Conservation (phyloP, 2,888 invertebrate genomes). For the Eustalomyia histrio region DNA sequence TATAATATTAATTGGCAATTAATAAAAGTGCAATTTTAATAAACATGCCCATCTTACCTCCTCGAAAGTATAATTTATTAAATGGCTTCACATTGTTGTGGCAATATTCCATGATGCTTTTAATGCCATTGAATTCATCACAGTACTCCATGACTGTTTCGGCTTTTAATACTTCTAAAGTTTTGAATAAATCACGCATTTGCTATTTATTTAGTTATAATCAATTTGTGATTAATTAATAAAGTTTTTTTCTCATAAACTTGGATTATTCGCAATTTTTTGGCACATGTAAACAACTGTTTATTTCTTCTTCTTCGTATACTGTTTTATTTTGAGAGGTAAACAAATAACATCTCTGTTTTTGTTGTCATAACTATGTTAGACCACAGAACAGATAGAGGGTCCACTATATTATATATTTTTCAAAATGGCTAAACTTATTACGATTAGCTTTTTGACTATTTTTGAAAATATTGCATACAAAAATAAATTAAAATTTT, state of each 20-base stretch:
- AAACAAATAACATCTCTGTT: slow-evolving; percentile 23
- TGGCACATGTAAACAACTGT: slow-evolving; percentile 42
- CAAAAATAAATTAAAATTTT: too few relatives aligned
- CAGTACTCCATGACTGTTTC: slow-evolving; percentile 73
- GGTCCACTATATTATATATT: too few relatives aligned
- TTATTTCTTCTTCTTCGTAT: too few relatives aligned
- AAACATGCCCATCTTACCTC: slow-evolving; percentile 68
- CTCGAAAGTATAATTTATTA: slow-evolving; percentile 72
- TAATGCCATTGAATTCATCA: slow-evolving; percentile 72
- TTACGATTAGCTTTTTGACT: too few relatives aligned
- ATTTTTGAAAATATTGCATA: too few relatives aligned
- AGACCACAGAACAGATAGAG: too few relatives aligned
- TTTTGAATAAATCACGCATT: slow-evolving; percentile 72
- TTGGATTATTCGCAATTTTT: neutral
- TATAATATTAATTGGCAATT: slow-evolving; percentile 34
- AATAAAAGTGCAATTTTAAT: neutral
- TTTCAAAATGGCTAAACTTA: too few relatives aligned
- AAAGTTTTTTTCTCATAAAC: neutral
- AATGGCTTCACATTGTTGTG: slow-evolving; percentile 72
- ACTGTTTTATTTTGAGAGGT: neutral
- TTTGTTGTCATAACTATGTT: too few relatives aligned
- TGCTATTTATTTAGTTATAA: slow-evolving; percentile 23
- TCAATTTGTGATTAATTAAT: neutral
- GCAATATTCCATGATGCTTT: slow-evolving; percentile 71
- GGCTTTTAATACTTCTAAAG: slow-evolving; percentile 67